Evolutionary conservation across 2,888 invertebrate species (phyloP).

Genomic region (Diarsia mendica): DNA sequence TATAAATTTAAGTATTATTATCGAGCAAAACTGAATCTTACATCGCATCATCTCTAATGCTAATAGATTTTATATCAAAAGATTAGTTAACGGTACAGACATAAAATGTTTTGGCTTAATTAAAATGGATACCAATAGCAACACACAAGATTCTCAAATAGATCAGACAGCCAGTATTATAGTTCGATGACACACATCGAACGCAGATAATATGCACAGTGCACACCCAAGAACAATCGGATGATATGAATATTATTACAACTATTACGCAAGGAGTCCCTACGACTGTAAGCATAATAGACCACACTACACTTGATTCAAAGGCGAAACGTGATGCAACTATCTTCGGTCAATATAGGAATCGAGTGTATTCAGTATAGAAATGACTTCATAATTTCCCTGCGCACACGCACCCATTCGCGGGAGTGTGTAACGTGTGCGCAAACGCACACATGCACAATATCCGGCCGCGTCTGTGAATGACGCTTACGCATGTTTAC

Average conservation of each 20-base stretch:
- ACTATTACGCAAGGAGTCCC: conserved; percentile 67
- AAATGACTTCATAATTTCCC: conserved; percentile 84
- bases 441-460: conserved; percentile 72
- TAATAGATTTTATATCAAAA: conserved; percentile 37
- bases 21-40: conserved; percentile 24
- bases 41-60: conserved; percentile 23
- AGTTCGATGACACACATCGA: conserved; percentile 64
- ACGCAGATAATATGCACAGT: conserved; percentile 58
- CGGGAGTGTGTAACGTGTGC: conserved; percentile 61
- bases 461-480: conserved; percentile 85
- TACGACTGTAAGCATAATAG: conserved; percentile 65
- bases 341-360: conserved; percentile 72
- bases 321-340: conserved; percentile 76
- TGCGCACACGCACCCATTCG: conserved; percentile 68
- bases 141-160: conserved; percentile 51
- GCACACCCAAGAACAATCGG: conserved; percentile 65
- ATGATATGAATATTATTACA: conserved; percentile 65
- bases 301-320: conserved; percentile 69
- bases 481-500: conserved; percentile 88
- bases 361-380: conserved; percentile 77
- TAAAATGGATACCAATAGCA: conserved; percentile 15
- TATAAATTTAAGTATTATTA: conserved; percentile 59
- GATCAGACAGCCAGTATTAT: conserved; percentile 59
- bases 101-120: conserved; percentile 25
- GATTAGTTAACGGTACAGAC: conserved; percentile 37